Evolutionary conservation across 2,888 invertebrate species (phyloP).

Genomic region (Mythimna vitellina): DNA sequence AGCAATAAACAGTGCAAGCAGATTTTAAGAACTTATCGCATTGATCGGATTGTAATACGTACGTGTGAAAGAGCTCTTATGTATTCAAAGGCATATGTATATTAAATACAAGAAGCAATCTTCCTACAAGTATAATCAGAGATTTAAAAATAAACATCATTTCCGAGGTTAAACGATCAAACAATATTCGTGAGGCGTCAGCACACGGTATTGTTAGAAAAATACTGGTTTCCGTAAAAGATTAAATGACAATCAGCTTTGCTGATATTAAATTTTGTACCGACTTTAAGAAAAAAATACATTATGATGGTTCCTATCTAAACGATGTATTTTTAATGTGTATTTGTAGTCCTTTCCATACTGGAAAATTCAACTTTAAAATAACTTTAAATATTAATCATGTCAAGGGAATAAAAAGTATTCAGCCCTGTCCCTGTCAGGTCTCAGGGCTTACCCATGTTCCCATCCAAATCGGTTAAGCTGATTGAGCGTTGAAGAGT

Average conservation of each 20-base stretch:
- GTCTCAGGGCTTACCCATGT: no score
- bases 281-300: background rate
- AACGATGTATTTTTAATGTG: no score
- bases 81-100: conserved; percentile 11
- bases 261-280: background rate
- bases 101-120: conserved; percentile 38
- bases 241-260: background rate
- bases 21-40: no score
- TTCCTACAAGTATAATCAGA: conserved; percentile 24
- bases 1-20: no score
- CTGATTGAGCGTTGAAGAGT: no score
- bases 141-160: conserved; percentile 31
- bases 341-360: background rate
- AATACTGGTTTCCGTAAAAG: background rate
- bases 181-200: background rate
- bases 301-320: background rate
- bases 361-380: background rate
- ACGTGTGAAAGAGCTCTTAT: background rate
- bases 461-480: no score
- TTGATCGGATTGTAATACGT: background rate
- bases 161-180: conserved; percentile 20
- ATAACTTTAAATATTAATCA: background rate
- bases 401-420: no score
- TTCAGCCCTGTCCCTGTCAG: no score
- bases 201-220: conserved; percentile 4